These are phyloP conservation scores for Porites lobata DNA, from an alignment of 92 coral and sea anemone species.

Conservation along the genomic window DNA sequence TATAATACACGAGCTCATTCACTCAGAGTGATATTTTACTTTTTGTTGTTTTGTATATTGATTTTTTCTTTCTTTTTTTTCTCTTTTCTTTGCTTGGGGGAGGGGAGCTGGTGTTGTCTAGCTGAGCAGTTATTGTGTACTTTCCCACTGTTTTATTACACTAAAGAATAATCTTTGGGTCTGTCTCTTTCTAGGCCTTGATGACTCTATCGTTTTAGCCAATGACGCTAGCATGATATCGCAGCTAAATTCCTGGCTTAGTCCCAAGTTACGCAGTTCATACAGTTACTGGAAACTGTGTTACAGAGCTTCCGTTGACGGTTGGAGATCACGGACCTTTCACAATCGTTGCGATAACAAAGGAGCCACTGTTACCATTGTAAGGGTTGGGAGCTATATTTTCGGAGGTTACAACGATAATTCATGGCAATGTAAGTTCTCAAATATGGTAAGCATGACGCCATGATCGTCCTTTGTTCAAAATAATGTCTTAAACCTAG, in stretches of 20 bases:
- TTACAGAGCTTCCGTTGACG: conserved; percentile 1
- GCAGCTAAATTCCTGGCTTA: conserved; percentile 12
- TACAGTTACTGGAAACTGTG: neutral
- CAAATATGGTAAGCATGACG: neutral
- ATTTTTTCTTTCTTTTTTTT: too few species aligned
- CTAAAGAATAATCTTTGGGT: too few species aligned
- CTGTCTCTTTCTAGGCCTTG: neutral
- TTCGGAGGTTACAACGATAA: neutral
- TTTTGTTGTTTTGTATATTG: too few species aligned
- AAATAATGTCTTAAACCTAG: too few species aligned
- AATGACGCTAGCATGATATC: neutral
- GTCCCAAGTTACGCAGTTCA: neutral
- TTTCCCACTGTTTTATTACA: too few species aligned
- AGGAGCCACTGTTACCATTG: conserved; percentile 1
- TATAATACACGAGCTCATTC: too few species aligned
- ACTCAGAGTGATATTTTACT: too few species aligned
- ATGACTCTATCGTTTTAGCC: neutral
- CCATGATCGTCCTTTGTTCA: too few species aligned
- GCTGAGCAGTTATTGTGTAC: too few species aligned
- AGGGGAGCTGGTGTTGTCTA: too few species aligned
- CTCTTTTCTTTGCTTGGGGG: too few species aligned
- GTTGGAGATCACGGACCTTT: neutral
- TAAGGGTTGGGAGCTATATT: neutral
- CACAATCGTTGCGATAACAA: neutral
- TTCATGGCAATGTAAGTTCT: conserved; percentile 5